Evolutionary conservation across 1,140 invertebrate species (phyloP), one percentile per base, ranked within the genome.

Genomic region (Tyrophagus putrescentiae): DNA sequence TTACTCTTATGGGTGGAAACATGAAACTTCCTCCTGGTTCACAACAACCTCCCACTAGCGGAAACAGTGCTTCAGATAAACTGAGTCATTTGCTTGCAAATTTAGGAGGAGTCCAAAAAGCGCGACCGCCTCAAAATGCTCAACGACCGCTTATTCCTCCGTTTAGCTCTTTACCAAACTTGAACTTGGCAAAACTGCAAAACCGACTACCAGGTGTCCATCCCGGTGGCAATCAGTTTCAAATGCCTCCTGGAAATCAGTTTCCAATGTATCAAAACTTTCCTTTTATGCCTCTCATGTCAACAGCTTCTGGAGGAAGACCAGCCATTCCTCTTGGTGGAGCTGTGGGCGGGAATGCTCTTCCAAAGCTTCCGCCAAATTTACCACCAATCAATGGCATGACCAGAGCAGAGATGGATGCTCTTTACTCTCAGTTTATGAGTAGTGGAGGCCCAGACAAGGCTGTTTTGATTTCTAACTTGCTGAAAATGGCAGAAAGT

Each of bases 1-100:
- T 91, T 0, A 88, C 90, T 70, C 70, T 91, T 1, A 72, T 91
- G 1, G 88, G 90, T 65, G 87, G 87, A 1, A 88, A 90, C 65
- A 85, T 87, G 0, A 85, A 87, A 23, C 57, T 71, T 68, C 76
- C 76, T 36, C 57, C 23, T 50, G 33, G 36, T 44, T 52, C 36
- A 32, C 9, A 76, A 2, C 63, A 74, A 65, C 64, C 58, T 57
- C 64, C 68, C 36, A 64, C 60, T n/a, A 59, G 73, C 79, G 41
- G 81, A 78, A 1, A 63, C 64, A 72, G 36, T 16, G 56, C 50
- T 62, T 23, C 57, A 28, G 39, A 59, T 31, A 32, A 48, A 25
- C 64, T 67, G 11, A 78, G 32, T 34, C 53, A 57, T 3, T 57
- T 77, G 0, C 79, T 87, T 62, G 91, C 91, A 33, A 93, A 93